A percentile compares a stretch with the other conserved stretches of the same genome.
phyloP scores from a whole-genome alignment of 92 coral and sea anemone genomes.

The Pocillopora meandrina region DNA sequence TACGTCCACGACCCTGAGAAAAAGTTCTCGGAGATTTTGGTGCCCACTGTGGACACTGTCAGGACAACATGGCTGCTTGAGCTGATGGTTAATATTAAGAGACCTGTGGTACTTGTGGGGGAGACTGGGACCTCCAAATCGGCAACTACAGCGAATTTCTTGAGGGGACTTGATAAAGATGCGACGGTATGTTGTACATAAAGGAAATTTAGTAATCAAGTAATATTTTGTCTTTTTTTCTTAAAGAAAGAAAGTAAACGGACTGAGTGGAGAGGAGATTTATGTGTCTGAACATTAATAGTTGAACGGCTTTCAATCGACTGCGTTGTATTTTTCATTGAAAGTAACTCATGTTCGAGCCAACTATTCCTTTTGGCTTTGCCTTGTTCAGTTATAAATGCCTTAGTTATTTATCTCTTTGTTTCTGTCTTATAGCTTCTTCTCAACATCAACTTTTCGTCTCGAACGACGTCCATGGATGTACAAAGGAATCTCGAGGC shows the following conservation, averaged over 20 bases:
- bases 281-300: no score
- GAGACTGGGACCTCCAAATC: conserved; percentile 99
- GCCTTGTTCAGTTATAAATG: no score
- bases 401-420: background rate
- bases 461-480: conserved; percentile 98
- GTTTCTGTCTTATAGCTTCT: conserved; percentile 60
- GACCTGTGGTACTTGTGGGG: conserved; percentile 96
- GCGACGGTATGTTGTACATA: conserved; percentile 67
- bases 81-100: conserved; percentile 88
- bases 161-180: conserved; percentile 85
- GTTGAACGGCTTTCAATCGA: no score
- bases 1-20: conserved; percentile 90
- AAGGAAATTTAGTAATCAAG: no score
- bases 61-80: conserved; percentile 98
- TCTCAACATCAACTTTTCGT: conserved; percentile 96
- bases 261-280: no score
- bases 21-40: conserved; percentile 98
- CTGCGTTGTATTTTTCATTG: no score
- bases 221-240: no score
- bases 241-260: no score
- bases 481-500: conserved; percentile 99
- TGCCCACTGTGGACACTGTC: conserved; percentile 98
- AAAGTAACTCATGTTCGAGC: no score
- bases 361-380: no score
- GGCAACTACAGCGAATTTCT: conserved; percentile 94